Conservation (phyloP, 2,888 invertebrate genomes). For the Caenorhabditis uteleia region DNA sequence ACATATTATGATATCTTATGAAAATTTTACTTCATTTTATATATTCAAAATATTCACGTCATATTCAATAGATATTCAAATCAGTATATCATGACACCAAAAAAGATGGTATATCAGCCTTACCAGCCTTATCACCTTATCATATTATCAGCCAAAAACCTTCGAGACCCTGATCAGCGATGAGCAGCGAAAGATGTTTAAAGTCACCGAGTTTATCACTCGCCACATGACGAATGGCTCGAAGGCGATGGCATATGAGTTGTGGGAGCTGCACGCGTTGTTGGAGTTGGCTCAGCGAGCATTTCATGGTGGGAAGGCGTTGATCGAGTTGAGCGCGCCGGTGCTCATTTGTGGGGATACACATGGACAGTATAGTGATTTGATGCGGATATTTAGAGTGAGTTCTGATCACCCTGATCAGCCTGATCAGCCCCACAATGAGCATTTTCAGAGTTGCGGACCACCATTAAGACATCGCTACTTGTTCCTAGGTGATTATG, state of each 20-base stretch:
- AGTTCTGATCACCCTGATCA: constrained; percentile 1
- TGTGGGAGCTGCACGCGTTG: constrained; percentile 6
- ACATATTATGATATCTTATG: too few species aligned
- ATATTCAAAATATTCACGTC: too few species aligned
- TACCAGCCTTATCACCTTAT: too few species aligned
- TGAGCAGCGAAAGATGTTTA: background rate
- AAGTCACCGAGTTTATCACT: constrained; percentile 1
- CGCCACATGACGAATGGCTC: background rate
- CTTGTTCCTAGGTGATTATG: constrained; percentile 61
- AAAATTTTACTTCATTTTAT: too few species aligned
- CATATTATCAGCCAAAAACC: too few species aligned
- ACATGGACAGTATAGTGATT: constrained; percentile 48
- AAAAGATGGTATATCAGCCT: too few species aligned
- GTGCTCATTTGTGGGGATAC: constrained; percentile 50
- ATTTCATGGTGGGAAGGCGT: constrained; percentile 8
- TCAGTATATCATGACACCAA: too few species aligned
- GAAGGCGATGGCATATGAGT: constrained; percentile 3
- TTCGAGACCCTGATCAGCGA: background rate
- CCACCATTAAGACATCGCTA: constrained; percentile 44
- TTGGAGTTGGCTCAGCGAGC: background rate
- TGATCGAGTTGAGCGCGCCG: constrained; percentile 34
- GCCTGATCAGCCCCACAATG: too few species aligned
- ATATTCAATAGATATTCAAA: too few species aligned
- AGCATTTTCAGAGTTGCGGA: constrained; percentile 47
- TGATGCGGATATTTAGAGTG: constrained; percentile 43